phyloP scores from a whole-genome alignment of 2,888 invertebrate genomes.

The Pyrrhosoma nymphula region DNA sequence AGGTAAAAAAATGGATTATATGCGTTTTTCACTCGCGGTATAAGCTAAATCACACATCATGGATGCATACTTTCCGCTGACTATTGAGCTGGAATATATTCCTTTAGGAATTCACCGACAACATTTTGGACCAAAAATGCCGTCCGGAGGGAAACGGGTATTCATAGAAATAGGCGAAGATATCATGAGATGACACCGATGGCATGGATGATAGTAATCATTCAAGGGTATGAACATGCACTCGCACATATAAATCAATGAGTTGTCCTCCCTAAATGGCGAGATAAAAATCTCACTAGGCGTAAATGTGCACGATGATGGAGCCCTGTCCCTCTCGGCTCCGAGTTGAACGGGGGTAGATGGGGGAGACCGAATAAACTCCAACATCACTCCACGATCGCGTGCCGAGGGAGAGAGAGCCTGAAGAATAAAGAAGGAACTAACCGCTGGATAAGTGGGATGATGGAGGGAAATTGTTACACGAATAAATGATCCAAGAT shows the following conservation, averaged over 20 bases:
- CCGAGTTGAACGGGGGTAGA: not conserved
- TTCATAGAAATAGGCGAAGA: not conserved
- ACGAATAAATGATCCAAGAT: conserved; percentile 36
- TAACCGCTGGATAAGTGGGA: conserved; percentile 37
- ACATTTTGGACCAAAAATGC: no score
- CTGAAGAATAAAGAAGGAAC: not conserved
- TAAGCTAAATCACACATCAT: no score
- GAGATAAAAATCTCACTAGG: conserved; percentile 7
- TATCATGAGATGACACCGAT: not conserved
- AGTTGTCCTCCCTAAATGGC: not conserved
- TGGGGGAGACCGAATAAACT: not conserved
- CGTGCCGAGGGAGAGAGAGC: conserved; percentile 9
- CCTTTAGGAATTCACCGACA: no score
- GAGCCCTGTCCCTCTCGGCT: not conserved
- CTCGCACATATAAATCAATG: not conserved
- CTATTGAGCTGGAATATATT: no score
- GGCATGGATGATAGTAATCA: not conserved
- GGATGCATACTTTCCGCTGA: no score
- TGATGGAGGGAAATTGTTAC: conserved; percentile 43
- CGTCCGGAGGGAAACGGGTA: not conserved
- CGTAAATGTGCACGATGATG: not conserved
- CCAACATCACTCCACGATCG: not conserved
- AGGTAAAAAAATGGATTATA: no score
- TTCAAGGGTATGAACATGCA: not conserved
- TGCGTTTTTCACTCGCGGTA: no score